These are phyloP conservation scores for Neomorphus geoffroyi DNA, from an alignment of 2,797 vertebrate species.

Conservation along the genomic window DNA sequence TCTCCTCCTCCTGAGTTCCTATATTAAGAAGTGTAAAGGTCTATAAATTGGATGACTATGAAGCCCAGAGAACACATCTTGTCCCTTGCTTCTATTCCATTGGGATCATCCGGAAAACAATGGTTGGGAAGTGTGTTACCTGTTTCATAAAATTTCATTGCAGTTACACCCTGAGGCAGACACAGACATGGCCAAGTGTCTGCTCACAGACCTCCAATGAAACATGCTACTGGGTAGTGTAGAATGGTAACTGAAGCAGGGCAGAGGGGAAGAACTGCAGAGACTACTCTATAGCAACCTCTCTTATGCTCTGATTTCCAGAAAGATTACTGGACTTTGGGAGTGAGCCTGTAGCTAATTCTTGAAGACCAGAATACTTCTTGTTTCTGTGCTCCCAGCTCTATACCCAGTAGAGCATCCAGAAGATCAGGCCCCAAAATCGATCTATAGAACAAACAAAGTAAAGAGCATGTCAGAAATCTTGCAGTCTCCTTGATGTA, in stretches of 20 bases:
- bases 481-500: background rate
- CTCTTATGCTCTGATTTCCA: background rate
- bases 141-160: background rate
- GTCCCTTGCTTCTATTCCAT: background rate
- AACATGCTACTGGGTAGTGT: background rate
- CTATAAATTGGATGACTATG: background rate
- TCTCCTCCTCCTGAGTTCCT: background rate
- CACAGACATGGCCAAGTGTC: background rate
- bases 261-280: background rate
- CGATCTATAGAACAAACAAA: background rate
- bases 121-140: background rate
- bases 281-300: background rate
- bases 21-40: background rate
- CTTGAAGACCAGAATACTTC: background rate
- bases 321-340: background rate
- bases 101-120: background rate
- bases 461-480: background rate
- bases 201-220: background rate
- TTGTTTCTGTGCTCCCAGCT: background rate
- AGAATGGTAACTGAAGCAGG: background rate
- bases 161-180: background rate
- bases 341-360: background rate
- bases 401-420: background rate
- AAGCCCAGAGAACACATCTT: background rate
- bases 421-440: background rate